phyloP scores from a whole-genome alignment of 2,888 invertebrate genomes.

The Leptopilina myrica region DNA sequence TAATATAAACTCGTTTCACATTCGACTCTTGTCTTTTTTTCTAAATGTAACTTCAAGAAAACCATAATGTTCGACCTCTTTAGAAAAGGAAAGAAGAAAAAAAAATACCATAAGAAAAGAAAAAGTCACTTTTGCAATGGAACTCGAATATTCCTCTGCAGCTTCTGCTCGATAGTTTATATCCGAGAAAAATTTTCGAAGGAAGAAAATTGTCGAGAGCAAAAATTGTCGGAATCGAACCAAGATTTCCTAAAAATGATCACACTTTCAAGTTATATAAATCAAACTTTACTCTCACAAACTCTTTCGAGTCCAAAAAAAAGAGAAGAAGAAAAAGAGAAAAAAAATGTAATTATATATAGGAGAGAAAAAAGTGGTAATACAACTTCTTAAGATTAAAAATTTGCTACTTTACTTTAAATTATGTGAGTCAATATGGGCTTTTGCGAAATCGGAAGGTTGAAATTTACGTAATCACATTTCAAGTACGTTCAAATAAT shows the following conservation, averaged over 20 bases:
- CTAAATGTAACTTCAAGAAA: too few relatives aligned
- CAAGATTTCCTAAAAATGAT: conserved; percentile 3
- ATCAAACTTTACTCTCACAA: conserved; percentile 10
- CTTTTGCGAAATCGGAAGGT: conserved; percentile 6
- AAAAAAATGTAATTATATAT: background rate
- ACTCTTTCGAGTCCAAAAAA: background rate
- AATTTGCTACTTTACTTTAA: conserved; percentile 6
- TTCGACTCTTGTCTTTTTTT: too few relatives aligned
- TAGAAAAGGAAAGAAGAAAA: too few relatives aligned
- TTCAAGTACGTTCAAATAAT: conserved; percentile 8
- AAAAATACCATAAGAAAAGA: too few relatives aligned
- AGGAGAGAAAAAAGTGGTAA: background rate
- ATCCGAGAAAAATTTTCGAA: background rate
- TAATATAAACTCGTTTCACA: too few relatives aligned
- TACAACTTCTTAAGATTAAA: background rate
- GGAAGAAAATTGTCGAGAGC: conserved; percentile 17
- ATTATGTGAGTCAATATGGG: conserved; percentile 5
- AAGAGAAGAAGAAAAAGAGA: too few relatives aligned
- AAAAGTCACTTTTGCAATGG: too few relatives aligned
- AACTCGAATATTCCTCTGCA: too few relatives aligned
- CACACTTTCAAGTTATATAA: conserved; percentile 6
- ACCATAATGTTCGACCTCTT: too few relatives aligned
- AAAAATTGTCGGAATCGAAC: conserved; percentile 3
- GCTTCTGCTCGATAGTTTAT: too few relatives aligned
- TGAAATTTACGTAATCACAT: conserved; percentile 11